phyloP scores from a whole-genome alignment of 2,797 vertebrate genomes.

The Poliocrania exsul region DNA sequence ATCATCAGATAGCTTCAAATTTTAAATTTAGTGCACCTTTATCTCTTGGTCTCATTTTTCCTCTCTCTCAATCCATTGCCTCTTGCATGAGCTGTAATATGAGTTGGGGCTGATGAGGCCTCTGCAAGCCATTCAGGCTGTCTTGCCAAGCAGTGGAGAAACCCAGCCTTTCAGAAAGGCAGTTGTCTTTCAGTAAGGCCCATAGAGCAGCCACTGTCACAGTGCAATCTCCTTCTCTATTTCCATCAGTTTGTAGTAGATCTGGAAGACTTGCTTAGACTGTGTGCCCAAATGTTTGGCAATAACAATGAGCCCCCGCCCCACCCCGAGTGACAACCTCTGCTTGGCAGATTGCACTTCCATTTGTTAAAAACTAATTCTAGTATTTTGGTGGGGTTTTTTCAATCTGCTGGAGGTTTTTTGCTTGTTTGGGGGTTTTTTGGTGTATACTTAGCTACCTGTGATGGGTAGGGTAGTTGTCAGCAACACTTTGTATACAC shows the following conservation, averaged over 20 bases:
- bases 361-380: neutral
- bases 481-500: neutral
- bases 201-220: neutral
- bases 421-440: accelerated
- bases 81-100: neutral
- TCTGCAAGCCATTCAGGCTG: neutral
- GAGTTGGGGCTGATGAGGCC: neutral
- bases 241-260: neutral
- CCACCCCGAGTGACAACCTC: neutral
- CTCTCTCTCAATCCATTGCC: neutral
- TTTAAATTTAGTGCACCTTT: neutral
- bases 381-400: accelerated
- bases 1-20: neutral
- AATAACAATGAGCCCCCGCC: neutral
- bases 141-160: neutral
- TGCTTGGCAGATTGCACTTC: neutral
- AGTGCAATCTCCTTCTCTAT: neutral
- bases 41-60: neutral
- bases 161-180: neutral
- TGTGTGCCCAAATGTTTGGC: neutral
- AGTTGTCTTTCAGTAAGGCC: neutral
- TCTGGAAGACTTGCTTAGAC: neutral
- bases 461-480: neutral
- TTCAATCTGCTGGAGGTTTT: neutral
- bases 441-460: neutral